Evolutionary conservation across 2,797 vertebrate species (phyloP), one percentile per base, ranked within the genome.

Genomic region (Setipinna tenuifilis): DNA sequence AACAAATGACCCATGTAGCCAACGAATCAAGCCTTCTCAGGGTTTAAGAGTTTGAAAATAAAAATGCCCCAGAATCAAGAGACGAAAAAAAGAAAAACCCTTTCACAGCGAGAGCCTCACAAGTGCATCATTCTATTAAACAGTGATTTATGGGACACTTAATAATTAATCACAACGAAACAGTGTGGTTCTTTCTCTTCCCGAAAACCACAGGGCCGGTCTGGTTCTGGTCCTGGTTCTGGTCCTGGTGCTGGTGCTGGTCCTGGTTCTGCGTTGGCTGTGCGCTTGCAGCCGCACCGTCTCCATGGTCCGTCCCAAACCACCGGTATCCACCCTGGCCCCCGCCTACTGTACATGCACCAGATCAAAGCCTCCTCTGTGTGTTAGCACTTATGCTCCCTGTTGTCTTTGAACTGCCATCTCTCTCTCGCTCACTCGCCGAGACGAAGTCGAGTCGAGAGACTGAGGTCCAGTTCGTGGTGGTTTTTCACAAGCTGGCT

Each of bases 361-460:
- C 83, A 84, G 68, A 85, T 85, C 80, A 84, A 86, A 87, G 84
- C 44, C 31, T 75, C 28, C 54, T 50, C 48, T 87, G 21, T 71
- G 85, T 85, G 41, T 83, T 81, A 57, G 78, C 82, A 44, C 82
- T 85, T 87, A 83, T 41, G 68, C 28, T 83, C 58, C 48, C 46
- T 85, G 83, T 84, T 90, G 85, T 80, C 81, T 88, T 88, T 89
- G 87, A 89, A 83, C 85, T 80, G n/a, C 57, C 57, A 86, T 87
- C 57, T 48, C 35, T 81, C 75, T 44, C 65, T 81, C 16, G n/a
- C 78, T 71, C 81, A n/a, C n/a, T n/a, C n/a, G n/a, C n/a, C n/a
- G n/a, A n/a, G n/a, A n/a, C n/a, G 19, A 54, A 48, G 61, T 86
- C 83, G 65, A 21, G 50, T 54, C 50, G 82, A 84, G 16, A 31